Evolutionary conservation across 2,888 invertebrate genomes (phyloP), one percentile per base, ranked within the genome.

Genomic region (Hydropsyche betteni): DNA sequence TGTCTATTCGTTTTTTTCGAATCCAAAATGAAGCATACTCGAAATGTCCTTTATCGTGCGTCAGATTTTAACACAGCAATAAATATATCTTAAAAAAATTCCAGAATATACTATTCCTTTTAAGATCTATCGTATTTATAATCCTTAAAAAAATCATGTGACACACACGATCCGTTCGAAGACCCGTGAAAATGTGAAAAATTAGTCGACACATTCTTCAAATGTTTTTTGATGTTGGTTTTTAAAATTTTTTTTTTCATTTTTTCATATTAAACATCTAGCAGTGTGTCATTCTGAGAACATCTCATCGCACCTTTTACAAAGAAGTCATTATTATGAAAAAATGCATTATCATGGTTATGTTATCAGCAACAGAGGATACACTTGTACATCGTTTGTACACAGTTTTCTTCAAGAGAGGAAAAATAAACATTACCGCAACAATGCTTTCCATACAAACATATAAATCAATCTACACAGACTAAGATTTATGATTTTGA

Each of bases 241-340:
- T 58, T 58, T 3, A 16, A 53, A 58, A 58, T 58, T 16, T 3
- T 58, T 3, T 58, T 58, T 16, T n/a, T n/a, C n/a, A 16, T n/a
- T 8, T 44, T 44, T 44, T 44, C 6, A 4, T 44, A 44, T 44
- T 44, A 44, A 44, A 6, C 6, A 44, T 44, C 10, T 24, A 51
- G 2, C 12, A 53, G 1, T n/a, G 12, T 53, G 14, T 53, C 53
- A 14, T 53, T 53, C 52, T 34, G 33, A 52, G 70, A 70, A 70
- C n/a, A 33, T 50, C 51, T 51, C 51, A 70, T 70, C 70, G 52
- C n/a, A 38, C 24, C 50, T 74, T 74, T 68, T 58, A 75, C 70
- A 75, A 75, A 75, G 75, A 61, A 69, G 58, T 70, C 75, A 75
- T 75, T 70, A 75, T 75, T 33, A 44, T 70, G 38, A 34, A 36